Percentiles rank a stretch among this genome's conserved stretches.
These are phyloP conservation scores for Cardiocondyla obscurior DNA, from an alignment of 1,140 invertebrate genomes.

Conservation along the genomic window DNA sequence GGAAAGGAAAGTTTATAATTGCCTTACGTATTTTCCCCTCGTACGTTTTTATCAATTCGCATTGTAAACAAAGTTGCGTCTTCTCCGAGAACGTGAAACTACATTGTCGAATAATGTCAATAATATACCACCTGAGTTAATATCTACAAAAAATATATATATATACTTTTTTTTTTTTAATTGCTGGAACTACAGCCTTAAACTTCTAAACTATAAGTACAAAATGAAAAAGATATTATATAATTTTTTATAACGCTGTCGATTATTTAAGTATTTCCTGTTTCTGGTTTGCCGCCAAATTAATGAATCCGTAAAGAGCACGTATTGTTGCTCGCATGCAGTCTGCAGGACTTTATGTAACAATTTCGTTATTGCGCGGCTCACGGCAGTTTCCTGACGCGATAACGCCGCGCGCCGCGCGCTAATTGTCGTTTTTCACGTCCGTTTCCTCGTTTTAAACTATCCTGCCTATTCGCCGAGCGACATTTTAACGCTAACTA, in stretches of 20 bases:
- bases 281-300: neutral
- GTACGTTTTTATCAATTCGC: neutral
- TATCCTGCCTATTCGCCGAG: conserved; percentile 42
- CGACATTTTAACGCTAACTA: conserved; percentile 70
- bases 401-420: conserved; percentile 59
- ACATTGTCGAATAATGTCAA: neutral
- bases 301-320: neutral
- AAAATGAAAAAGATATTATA: neutral
- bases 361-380: conserved; percentile 59
- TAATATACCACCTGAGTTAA: no score
- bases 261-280: neutral
- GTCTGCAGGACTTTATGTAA: conserved; percentile 60
- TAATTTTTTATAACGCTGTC: neutral
- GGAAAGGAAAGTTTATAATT: conserved; percentile 33
- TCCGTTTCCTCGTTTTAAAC: conserved; percentile 67
- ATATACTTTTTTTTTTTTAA: no score
- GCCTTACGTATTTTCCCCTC: neutral
- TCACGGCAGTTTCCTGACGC: conserved; percentile 60
- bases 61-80: neutral
- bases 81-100: neutral
- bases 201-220: no score
- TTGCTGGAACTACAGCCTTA: no score
- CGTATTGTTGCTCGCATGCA: conserved; percentile 32
- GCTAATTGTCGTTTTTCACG: conserved; percentile 74
- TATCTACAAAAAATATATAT: no score